Evolutionary conservation across 2,113 vertebrate genomes (phyloP).

Genomic region (Gasterosteus aculeatus): DNA sequence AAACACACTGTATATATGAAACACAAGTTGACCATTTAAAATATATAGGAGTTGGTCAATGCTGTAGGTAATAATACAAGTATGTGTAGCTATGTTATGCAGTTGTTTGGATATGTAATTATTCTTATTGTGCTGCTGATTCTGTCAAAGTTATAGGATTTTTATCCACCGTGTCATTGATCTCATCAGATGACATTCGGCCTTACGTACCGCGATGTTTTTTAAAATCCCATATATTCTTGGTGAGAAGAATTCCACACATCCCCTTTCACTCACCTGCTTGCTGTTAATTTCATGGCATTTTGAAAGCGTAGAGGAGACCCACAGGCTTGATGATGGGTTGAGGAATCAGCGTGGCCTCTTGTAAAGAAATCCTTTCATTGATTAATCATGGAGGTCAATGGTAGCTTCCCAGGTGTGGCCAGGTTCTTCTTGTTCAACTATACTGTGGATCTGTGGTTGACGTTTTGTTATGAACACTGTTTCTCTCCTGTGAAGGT

Average conservation of each 20-base stretch:
- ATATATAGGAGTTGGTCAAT: constrained; percentile 1
- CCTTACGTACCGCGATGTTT: neutral
- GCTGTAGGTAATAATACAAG: neutral
- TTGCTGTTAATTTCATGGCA: constrained; percentile 58
- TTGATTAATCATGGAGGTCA: constrained; percentile 55
- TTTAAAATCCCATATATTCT: constrained; percentile 13
- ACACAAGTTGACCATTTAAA: neutral
- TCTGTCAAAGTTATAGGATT: neutral
- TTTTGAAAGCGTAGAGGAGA: constrained; percentile 51
- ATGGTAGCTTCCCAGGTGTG: constrained; percentile 62
- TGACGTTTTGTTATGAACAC: constrained; percentile 8
- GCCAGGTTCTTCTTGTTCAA: constrained; percentile 50
- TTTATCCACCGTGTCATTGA: constrained; percentile 16
- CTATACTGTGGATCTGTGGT: constrained; percentile 8
- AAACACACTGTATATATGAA: constrained; percentile 17
- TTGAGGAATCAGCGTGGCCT: constrained; percentile 47
- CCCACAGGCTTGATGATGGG: constrained; percentile 29
- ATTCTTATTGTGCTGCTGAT: neutral
- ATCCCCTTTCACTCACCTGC: constrained; percentile 67
- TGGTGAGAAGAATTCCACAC: constrained; percentile 46
- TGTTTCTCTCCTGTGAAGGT: neutral
- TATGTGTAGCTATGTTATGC: neutral
- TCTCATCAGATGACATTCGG: constrained; percentile 31
- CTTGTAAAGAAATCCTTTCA: constrained; percentile 1
- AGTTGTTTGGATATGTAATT: neutral